phyloP scores from a whole-genome alignment of 2,113 vertebrate genomes.

The Aegithalos caudatus region DNA sequence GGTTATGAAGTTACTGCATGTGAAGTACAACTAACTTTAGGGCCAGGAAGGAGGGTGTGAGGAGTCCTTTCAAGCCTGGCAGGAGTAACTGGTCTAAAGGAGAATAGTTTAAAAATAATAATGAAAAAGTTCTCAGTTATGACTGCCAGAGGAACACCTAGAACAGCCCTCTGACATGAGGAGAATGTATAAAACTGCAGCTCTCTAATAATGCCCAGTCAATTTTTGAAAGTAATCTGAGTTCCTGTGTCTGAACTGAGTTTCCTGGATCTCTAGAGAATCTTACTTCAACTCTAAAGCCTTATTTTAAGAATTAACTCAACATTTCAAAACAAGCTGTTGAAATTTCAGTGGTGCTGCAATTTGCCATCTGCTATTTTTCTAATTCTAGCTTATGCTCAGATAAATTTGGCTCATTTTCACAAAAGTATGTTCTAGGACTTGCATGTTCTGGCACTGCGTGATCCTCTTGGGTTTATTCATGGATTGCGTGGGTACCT shows the following conservation, averaged over 20 bases:
- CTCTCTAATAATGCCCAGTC: background rate
- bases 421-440: background rate
- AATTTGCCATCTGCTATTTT: conserved; percentile 47
- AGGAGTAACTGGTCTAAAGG: background rate
- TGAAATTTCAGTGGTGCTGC: conserved; percentile 2
- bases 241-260: background rate
- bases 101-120: background rate
- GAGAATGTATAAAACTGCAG: background rate
- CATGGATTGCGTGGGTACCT: background rate
- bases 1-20: background rate
- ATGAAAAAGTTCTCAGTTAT: background rate
- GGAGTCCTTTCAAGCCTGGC: background rate
- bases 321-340: conserved; percentile 6
- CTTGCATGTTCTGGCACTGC: background rate
- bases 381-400: conserved; percentile 34
- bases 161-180: background rate
- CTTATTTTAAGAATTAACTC: conserved; percentile 32
- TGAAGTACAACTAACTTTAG: background rate
- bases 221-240: background rate
- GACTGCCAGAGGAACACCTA: background rate
- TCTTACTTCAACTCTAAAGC: background rate
- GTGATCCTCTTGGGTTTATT: background rate
- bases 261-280: background rate
- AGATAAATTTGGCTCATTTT: conserved; percentile 9
- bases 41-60: background rate